Conservation (phyloP, 1,140 invertebrate genomes). For the Pogonomyrmex californicus region DNA sequence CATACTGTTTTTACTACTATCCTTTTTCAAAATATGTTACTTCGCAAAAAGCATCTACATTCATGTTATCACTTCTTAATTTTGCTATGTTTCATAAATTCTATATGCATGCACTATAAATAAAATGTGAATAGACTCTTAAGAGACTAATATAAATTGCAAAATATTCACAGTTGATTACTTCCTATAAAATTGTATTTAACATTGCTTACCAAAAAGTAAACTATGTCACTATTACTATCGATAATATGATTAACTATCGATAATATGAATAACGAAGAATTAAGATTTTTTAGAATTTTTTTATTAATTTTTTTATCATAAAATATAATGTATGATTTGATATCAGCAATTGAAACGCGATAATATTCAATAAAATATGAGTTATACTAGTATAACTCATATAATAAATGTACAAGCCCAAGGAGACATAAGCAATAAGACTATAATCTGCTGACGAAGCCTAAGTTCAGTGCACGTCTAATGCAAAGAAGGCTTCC, state of each 20-base stretch:
- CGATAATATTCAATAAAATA: conserved; percentile 81
- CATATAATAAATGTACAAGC: conserved; percentile 80
- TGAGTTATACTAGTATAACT: conserved; percentile 50
- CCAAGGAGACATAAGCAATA: conserved; percentile 82
- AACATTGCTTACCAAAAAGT: background rate
- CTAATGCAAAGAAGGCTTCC: conserved; percentile 75
- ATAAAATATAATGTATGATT: background rate
- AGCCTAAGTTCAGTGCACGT: conserved; percentile 77
- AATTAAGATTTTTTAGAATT: background rate
- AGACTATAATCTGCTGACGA: conserved; percentile 78
- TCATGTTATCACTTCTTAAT: conserved; percentile 4
- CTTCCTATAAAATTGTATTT: conserved; percentile 2
- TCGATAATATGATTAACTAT: background rate
- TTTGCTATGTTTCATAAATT: background rate
- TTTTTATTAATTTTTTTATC: background rate
- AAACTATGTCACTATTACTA: background rate
- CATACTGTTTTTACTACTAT: background rate
- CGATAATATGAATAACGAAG: background rate
- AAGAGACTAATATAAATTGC: conserved; percentile 2
- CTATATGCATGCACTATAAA: conserved; percentile 13
- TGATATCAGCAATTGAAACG: conserved; percentile 75
- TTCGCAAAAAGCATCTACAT: background rate
- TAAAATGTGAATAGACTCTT: conserved; percentile 8
- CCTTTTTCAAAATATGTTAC: conserved; percentile 28
- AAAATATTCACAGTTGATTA: conserved; percentile 17